Percentiles rank a stretch among this genome's conserved stretches.
Evolutionary conservation across 2,888 invertebrate species (phyloP).

Genomic region (Rotaria magnacalcarata): DNA sequence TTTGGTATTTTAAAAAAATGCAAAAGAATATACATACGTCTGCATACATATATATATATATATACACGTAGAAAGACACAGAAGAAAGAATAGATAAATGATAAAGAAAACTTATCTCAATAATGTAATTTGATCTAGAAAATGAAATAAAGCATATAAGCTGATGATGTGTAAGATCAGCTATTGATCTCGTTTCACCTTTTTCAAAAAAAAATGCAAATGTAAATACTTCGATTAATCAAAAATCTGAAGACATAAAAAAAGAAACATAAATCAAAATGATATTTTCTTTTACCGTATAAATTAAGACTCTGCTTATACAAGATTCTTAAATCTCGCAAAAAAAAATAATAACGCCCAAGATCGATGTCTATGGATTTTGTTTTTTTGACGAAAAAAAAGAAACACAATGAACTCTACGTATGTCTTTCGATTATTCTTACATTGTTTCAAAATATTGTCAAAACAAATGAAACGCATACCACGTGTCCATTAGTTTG

Average conservation of each 20-base stretch:
- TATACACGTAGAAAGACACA: background rate
- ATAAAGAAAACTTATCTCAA: background rate
- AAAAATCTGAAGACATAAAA: background rate
- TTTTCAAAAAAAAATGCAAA: background rate
- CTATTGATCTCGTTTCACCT: background rate
- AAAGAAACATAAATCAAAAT: background rate
- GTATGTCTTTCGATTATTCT: background rate
- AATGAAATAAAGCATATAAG: background rate
- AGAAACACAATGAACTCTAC: too few relatives aligned
- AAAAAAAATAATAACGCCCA: background rate
- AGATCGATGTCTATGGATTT: background rate
- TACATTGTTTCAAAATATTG: background rate
- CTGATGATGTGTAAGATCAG: background rate
- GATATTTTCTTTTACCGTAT: background rate
- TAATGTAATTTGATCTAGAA: background rate
- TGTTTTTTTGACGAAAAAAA: too few relatives aligned
- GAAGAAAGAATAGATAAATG: constrained; percentile 10
- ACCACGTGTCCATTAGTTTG: background rate
- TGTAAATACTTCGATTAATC: background rate
- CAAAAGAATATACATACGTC: background rate
- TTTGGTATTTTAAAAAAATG: background rate
- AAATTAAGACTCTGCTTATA: background rate
- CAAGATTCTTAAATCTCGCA: background rate
- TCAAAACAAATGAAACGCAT: background rate
- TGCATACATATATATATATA: background rate